These are phyloP conservation scores for Julus scandinavius DNA, from an alignment of 2,888 invertebrate genomes.

Conservation along the genomic window DNA sequence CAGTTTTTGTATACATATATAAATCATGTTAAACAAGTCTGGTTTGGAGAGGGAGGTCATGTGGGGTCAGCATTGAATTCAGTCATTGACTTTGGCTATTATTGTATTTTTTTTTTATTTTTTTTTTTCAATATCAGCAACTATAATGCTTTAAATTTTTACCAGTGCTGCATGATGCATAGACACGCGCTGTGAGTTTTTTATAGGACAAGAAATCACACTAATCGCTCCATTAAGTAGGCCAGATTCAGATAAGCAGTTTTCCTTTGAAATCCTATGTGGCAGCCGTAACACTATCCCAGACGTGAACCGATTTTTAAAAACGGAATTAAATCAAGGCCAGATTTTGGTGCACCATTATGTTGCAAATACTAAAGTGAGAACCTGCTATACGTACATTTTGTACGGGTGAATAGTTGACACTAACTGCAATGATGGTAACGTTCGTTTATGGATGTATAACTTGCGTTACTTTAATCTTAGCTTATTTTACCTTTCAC, in stretches of 20 bases:
- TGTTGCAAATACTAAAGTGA: neutral
- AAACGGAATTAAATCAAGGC: neutral
- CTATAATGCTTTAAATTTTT: neutral
- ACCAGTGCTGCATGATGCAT: neutral
- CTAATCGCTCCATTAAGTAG: neutral
- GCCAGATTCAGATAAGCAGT: conserved; percentile 14
- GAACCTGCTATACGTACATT: neutral
- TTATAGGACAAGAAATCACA: neutral
- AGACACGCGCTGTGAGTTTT: neutral
- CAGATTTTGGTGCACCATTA: neutral
- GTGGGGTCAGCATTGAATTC: no score
- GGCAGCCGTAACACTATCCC: neutral
- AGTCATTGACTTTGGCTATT: neutral
- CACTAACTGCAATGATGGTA: neutral
- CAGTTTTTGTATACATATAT: no score
- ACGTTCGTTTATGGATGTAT: neutral
- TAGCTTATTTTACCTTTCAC: neutral
- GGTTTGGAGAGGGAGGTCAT: no score
- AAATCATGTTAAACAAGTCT: no score
- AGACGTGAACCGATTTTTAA: neutral
- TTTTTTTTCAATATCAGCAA: neutral
- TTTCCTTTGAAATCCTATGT: neutral
- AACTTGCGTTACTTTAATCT: neutral
- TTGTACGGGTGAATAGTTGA: neutral
- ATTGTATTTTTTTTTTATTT: neutral